Percentiles rank a stretch among this genome's conserved stretches.
Evolutionary conservation across 2,113 vertebrate species (phyloP).

Genomic region (Hyaena hyaena): DNA sequence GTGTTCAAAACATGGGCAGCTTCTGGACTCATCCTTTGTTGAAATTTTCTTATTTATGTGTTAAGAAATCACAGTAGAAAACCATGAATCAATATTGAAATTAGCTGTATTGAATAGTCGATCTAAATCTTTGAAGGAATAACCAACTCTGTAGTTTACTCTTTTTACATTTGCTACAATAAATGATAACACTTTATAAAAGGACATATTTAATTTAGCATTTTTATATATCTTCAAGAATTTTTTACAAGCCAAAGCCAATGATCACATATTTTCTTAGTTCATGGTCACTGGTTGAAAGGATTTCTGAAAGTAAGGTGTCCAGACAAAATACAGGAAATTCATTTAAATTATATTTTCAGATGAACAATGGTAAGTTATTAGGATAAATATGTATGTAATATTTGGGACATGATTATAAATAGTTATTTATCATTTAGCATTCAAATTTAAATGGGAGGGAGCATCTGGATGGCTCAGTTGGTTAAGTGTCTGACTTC

Average conservation of each 20-base stretch:
- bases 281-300: not conserved
- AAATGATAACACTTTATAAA: not conserved
- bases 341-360: not conserved
- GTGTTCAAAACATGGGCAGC: not conserved
- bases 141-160: not conserved
- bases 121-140: not conserved
- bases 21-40: not conserved
- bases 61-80: not conserved
- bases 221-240: not conserved
- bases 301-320: not conserved
- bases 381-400: not conserved
- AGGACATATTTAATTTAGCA: not conserved
- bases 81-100: not conserved
- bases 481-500: no score
- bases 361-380: not conserved
- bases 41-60: not conserved
- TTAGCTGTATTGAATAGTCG: not conserved
- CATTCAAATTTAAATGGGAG: slow-evolving; percentile 7
- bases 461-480: no score
- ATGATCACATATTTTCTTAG: not conserved
- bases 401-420: not conserved
- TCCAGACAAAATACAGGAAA: not conserved
- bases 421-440: not conserved
- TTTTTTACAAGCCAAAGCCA: not conserved
- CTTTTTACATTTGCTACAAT: not conserved